phyloP scores from a whole-genome alignment of 30 jellyfish, hydroid and myxozoan species.

The Haliclystus octoradiatus region DNA sequence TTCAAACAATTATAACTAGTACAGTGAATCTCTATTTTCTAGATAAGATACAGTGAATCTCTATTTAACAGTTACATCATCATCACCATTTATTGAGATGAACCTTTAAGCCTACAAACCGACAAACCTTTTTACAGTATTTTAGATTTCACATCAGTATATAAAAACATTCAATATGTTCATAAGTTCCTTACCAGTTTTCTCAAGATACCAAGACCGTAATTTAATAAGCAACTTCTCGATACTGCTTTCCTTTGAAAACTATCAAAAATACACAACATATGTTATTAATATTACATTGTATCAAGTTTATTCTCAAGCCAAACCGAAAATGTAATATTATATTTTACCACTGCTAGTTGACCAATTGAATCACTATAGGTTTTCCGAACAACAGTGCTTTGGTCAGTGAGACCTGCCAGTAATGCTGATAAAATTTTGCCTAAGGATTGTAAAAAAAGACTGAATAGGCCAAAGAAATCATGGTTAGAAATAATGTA shows the following conservation, averaged over 20 bases:
- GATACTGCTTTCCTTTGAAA: conserved; percentile 60
- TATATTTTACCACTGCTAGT: conserved; percentile 37
- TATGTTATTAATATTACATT: neutral
- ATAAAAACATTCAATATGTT: neutral
- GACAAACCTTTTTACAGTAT: too few relatives aligned
- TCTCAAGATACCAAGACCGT: conserved; percentile 52
- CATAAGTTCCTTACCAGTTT: conserved; percentile 29
- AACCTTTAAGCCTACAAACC: too few relatives aligned
- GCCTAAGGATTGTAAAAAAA: conserved; percentile 20
- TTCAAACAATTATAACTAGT: too few relatives aligned
- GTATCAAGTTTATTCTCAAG: neutral
- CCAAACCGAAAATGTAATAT: neutral
- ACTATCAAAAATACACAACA: conserved; percentile 6
- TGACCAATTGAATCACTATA: conserved; percentile 80
- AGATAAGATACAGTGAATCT: too few relatives aligned
- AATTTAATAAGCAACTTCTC: conserved; percentile 44
- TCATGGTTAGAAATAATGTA: neutral
- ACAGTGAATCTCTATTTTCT: too few relatives aligned
- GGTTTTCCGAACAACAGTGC: conserved; percentile 45
- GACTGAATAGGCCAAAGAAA: neutral
- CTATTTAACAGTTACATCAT: neutral
- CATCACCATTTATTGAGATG: too few relatives aligned
- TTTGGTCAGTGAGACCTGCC: conserved; percentile 47
- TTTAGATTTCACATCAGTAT: too few relatives aligned
- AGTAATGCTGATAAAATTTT: conserved; percentile 44